Percentiles rank a stretch among this genome's conserved stretches.
Conservation (phyloP, 2,113 vertebrate genomes). For the Archilochus colubris region DNA sequence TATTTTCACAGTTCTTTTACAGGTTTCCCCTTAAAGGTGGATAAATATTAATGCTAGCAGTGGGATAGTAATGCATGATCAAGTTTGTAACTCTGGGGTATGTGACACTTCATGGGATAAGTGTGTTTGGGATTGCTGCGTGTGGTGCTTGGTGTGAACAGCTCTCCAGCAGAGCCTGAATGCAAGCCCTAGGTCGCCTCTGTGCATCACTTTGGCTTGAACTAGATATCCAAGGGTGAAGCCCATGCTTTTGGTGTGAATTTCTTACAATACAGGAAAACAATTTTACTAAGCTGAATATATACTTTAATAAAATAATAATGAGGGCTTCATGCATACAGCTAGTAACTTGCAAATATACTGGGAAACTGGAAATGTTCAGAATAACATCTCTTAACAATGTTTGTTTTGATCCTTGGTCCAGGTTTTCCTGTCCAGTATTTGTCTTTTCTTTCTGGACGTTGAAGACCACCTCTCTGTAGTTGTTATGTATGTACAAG, state of each 20-base stretch:
- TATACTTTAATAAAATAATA: neutral
- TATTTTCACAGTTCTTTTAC: neutral
- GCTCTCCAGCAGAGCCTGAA: neutral
- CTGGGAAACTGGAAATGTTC: neutral
- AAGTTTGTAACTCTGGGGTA: neutral
- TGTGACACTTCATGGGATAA: neutral
- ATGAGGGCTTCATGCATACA: neutral
- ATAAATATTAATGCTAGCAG: neutral
- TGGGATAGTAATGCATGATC: neutral
- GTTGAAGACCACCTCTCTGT: neutral
- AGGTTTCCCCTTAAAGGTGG: neutral
- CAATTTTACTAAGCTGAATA: neutral
- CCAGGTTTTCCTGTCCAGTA: neutral
- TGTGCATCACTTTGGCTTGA: neutral
- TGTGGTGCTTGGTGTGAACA: accelerated
- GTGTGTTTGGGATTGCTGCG: neutral
- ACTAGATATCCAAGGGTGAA: neutral
- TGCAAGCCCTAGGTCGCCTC: neutral
- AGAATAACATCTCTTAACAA: neutral
- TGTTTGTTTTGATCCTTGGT: neutral
- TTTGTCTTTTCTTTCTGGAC: neutral
- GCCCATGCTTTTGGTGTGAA: neutral
- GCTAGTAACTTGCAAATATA: neutral
- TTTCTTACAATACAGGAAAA: neutral
- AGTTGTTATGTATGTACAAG: neutral